These are phyloP conservation scores for Festucalex cinctus DNA, from an alignment of 2,113 vertebrate species.

Conservation along the genomic window DNA sequence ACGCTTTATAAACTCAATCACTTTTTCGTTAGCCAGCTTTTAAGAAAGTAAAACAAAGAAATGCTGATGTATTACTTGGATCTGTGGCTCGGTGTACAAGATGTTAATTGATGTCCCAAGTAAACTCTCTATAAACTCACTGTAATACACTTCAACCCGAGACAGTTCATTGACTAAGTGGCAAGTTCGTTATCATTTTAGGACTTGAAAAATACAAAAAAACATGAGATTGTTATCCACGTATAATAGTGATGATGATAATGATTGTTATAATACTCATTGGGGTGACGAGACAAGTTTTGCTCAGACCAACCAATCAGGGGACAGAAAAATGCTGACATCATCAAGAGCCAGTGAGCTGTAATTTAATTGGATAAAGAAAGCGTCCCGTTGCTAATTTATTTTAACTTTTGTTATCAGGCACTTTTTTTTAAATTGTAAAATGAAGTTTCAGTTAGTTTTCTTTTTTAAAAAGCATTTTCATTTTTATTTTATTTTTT, in stretches of 20 bases:
- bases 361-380: background rate
- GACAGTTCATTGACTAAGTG: too few relatives aligned
- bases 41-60: constrained; percentile 25
- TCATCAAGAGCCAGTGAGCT: background rate
- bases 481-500: too few relatives aligned
- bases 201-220: too few relatives aligned
- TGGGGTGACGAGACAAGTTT: too few relatives aligned
- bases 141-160: background rate
- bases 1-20: constrained; percentile 56
- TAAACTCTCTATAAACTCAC: background rate
- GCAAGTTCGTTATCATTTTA: too few relatives aligned
- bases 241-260: too few relatives aligned
- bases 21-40: constrained; percentile 51
- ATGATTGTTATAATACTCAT: too few relatives aligned
- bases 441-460: too few relatives aligned
- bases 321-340: background rate
- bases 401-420: background rate
- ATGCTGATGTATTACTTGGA: constrained; percentile 38
- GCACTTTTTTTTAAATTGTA: too few relatives aligned
- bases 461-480: too few relatives aligned
- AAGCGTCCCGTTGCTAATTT: background rate
- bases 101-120: constrained; percentile 52
- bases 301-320: background rate
- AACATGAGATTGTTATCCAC: too few relatives aligned
- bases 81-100: constrained; percentile 33